Evolutionary conservation across 2,797 vertebrate species (phyloP).

Genomic region (Spheniscus humboldti): DNA sequence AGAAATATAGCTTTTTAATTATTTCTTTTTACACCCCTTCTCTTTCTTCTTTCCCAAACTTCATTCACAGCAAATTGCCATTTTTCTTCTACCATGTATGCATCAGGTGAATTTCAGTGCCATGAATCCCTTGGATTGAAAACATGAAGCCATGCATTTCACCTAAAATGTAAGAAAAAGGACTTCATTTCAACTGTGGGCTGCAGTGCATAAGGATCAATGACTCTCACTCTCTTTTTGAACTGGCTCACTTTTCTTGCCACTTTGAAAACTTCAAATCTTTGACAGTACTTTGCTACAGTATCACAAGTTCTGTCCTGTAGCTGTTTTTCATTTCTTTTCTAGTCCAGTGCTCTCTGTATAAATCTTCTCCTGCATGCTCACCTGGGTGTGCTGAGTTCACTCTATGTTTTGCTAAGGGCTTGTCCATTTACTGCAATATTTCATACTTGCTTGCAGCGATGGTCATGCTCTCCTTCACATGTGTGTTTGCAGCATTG

Average conservation of each 20-base stretch:
- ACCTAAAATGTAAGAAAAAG: not conserved
- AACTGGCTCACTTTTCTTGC: not conserved
- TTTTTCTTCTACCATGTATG: not conserved
- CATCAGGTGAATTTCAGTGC: not conserved
- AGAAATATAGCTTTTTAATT: not conserved
- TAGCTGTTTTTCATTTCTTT: not conserved
- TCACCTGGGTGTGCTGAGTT: not conserved
- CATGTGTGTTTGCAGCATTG: not conserved
- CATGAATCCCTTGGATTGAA: not conserved
- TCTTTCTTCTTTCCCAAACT: not conserved
- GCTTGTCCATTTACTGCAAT: not conserved
- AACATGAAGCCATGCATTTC: not conserved
- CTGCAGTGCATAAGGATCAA: not conserved
- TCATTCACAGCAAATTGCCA: not conserved
- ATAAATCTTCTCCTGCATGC: not conserved
- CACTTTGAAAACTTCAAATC: not conserved
- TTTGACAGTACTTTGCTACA: not conserved
- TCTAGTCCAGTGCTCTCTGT: not conserved
- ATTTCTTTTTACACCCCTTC: not conserved
- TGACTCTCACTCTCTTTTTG: not conserved
- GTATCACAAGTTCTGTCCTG: not conserved
- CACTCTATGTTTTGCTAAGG: not conserved
- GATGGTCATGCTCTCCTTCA: not conserved
- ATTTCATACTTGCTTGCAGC: not conserved
- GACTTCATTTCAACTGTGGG: not conserved